Percentiles rank a stretch among this genome's conserved stretches.
Evolutionary conservation across 2,113 vertebrate species (phyloP).

Genomic region (Corythornis vintsioides): DNA sequence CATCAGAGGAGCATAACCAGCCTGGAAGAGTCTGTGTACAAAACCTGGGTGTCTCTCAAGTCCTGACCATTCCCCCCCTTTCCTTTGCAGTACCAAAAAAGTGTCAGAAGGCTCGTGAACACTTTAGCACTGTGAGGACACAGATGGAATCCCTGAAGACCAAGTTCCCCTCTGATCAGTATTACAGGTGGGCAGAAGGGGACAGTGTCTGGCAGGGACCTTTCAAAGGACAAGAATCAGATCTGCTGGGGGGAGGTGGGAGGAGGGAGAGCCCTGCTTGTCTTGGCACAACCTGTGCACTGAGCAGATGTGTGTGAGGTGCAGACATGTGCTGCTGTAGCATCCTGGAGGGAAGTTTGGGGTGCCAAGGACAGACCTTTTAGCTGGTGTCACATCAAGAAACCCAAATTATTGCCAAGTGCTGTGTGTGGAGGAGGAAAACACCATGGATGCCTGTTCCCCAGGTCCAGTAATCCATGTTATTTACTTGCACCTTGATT

Average conservation of each 20-base stretch:
- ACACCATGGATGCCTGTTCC: background rate
- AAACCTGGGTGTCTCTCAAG: background rate
- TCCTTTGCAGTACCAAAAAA: slow-evolving; percentile 88
- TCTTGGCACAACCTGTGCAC: background rate
- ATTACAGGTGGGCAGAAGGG: slow-evolving; percentile 87
- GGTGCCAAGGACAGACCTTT: background rate
- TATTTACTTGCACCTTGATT: background rate
- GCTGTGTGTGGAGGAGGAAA: background rate
- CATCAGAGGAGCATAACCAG: background rate
- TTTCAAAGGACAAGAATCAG: background rate
- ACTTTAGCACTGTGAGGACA: slow-evolving; percentile 86
- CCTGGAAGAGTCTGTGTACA: background rate
- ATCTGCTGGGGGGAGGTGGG: background rate
- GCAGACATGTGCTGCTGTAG: rapidly evolving
- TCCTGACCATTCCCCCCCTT: background rate
- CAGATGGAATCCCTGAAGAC: slow-evolving; percentile 93
- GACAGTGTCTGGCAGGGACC: slow-evolving; percentile 3
- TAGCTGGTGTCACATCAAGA: background rate
- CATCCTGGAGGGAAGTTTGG: background rate
- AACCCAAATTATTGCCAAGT: background rate
- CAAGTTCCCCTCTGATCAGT: slow-evolving; percentile 94
- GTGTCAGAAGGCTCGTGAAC: slow-evolving; percentile 89
- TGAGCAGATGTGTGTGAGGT: background rate
- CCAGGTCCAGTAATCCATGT: background rate
- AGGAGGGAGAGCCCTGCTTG: background rate